phyloP scores from a whole-genome alignment of 2,797 vertebrate genomes.

The Hippoglossus hippoglossus region DNA sequence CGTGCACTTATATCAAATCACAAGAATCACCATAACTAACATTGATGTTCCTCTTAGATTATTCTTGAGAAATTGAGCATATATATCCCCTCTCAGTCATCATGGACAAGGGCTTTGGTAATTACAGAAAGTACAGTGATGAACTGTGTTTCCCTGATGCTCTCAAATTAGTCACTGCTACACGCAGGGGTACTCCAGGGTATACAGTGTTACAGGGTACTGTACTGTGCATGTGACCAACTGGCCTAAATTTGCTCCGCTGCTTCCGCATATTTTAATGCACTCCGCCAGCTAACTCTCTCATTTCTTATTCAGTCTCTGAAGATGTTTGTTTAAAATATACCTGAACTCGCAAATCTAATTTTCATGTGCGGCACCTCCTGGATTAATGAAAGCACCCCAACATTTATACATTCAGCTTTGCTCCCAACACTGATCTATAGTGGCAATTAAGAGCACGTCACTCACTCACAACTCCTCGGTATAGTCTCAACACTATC shows the following conservation, averaged over 20 bases:
- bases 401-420: neutral
- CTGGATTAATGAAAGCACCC: neutral
- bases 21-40: neutral
- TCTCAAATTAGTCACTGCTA: constrained; percentile 70
- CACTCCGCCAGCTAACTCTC: constrained; percentile 5
- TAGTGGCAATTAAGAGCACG: neutral
- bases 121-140: constrained; percentile 66
- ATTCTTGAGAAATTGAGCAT: constrained; percentile 17
- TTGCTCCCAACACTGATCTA: neutral
- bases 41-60: constrained; percentile 11
- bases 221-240: constrained; percentile 56
- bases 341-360: neutral
- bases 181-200: constrained; percentile 48
- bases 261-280: constrained; percentile 28
- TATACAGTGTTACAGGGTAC: constrained; percentile 17
- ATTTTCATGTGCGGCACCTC: no score
- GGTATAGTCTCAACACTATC: neutral
- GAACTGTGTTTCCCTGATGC: constrained; percentile 66
- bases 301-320: constrained; percentile 4
- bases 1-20: neutral
- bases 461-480: neutral
- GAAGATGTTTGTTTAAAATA: constrained; percentile 1
- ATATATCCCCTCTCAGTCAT: constrained; percentile 37
- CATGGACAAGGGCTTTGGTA: constrained; percentile 46
- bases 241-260: constrained; percentile 56